These are phyloP conservation scores for Amorpha juglandis DNA, from an alignment of 2,888 invertebrate genomes.

Conservation along the genomic window DNA sequence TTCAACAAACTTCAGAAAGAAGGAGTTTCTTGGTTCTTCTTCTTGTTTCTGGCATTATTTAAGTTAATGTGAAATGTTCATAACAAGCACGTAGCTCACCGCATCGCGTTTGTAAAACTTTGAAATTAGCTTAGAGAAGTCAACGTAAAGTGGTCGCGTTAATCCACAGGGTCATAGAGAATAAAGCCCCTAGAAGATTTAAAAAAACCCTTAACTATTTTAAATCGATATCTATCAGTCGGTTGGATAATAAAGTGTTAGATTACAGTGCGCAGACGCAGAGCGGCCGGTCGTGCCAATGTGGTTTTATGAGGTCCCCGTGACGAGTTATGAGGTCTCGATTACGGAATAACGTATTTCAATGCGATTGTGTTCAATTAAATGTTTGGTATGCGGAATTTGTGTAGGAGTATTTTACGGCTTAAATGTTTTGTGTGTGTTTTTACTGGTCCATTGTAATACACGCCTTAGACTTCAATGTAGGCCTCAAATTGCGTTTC, in stretches of 20 bases:
- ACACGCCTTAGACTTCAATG: too few relatives aligned
- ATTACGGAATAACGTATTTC: slow-evolving; percentile 46
- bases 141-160: too few relatives aligned
- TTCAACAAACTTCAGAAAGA: too few relatives aligned
- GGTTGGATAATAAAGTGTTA: slow-evolving; percentile 55
- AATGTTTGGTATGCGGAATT: slow-evolving; percentile 17
- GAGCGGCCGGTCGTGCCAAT: slow-evolving; percentile 52
- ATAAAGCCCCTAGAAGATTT: too few relatives aligned
- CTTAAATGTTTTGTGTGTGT: not conserved
- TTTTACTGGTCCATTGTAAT: not conserved
- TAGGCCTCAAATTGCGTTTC: too few relatives aligned
- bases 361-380: slow-evolving; percentile 14
- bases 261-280: slow-evolving; percentile 54
- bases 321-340: slow-evolving; percentile 57
- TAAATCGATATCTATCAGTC: slow-evolving; percentile 52
- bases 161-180: too few relatives aligned
- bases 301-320: slow-evolving; percentile 57
- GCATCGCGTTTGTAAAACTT: too few relatives aligned
- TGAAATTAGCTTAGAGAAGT: too few relatives aligned
- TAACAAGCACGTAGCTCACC: too few relatives aligned
- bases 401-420: not conserved
- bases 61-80: too few relatives aligned
- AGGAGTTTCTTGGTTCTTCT: too few relatives aligned
- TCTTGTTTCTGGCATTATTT: too few relatives aligned
- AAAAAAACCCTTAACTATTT: slow-evolving; percentile 5